These are phyloP conservation scores for Centrocercus urophasianus DNA, from an alignment of 2,113 vertebrate genomes.

Conservation along the genomic window DNA sequence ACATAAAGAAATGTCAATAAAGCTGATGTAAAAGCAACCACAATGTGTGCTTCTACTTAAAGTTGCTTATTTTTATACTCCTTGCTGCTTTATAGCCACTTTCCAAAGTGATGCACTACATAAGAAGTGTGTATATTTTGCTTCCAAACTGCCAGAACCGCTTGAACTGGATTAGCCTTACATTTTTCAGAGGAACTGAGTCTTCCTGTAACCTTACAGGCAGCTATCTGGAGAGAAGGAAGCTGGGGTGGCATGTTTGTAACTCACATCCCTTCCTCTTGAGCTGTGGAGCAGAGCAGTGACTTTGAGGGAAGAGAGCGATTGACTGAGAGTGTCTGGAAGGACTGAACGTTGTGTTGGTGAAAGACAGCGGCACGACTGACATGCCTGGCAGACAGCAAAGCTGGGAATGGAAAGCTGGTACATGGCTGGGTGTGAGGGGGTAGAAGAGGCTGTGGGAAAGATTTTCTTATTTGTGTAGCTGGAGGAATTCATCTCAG, in stretches of 20 bases:
- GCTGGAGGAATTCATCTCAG: background rate
- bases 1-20: background rate
- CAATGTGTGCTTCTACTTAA: background rate
- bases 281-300: rapidly evolving
- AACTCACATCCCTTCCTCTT: rapidly evolving
- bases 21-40: background rate
- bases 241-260: background rate
- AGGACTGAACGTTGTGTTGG: background rate
- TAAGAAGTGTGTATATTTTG: background rate
- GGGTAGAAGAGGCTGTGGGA: background rate
- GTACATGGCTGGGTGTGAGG: background rate
- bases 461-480: background rate
- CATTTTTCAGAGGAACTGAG: background rate
- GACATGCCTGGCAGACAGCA: rapidly evolving
- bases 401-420: background rate
- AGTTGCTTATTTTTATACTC: constrained; percentile 27
- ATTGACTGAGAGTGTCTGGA: background rate
- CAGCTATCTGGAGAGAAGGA: background rate
- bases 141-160: constrained; percentile 12
- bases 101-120: background rate
- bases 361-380: background rate
- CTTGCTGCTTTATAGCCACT: background rate
- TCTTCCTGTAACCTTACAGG: background rate
- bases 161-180: background rate
- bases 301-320: background rate